phyloP scores from a whole-genome alignment of 2,797 vertebrate genomes.

The Chromobotia macracanthus region DNA sequence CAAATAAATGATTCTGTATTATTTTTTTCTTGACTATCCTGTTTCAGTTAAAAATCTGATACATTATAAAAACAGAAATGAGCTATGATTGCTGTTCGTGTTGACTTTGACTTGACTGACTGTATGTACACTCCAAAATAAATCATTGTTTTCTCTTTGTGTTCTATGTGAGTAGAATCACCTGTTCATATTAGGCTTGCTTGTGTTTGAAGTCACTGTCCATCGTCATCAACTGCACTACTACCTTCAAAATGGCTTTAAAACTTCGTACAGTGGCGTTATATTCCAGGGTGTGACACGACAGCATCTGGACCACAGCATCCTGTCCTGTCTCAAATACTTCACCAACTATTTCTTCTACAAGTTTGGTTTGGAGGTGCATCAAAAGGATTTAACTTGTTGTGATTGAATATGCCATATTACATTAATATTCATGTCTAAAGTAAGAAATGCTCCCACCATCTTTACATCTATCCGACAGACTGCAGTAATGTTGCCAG shows the following conservation, averaged over 20 bases:
- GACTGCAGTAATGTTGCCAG: too few species aligned
- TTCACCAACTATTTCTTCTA: conserved; percentile 81
- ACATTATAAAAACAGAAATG: too few species aligned
- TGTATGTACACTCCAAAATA: not conserved
- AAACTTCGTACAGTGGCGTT: conserved; percentile 65
- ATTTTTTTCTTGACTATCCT: too few species aligned
- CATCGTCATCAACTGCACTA: conserved; percentile 74
- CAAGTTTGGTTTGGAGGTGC: conserved; percentile 82
- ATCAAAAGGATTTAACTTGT: conserved; percentile 1
- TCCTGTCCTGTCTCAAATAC: conserved; percentile 73
- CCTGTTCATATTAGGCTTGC: conserved; percentile 72
- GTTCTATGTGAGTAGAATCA: conserved; percentile 69
- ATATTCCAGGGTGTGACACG: conserved; percentile 70
- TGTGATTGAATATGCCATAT: too few species aligned
- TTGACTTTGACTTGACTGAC: not conserved
- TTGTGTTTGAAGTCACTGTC: conserved; percentile 72
- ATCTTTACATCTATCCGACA: too few species aligned
- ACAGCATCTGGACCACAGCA: conserved; percentile 70
- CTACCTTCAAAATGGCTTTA: conserved; percentile 68
- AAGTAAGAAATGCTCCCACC: too few species aligned
- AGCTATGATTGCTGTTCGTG: too few species aligned
- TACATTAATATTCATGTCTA: too few species aligned
- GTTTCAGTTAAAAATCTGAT: too few species aligned
- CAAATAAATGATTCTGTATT: too few species aligned
- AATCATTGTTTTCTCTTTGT: not conserved